Base-by-base conservation (phyloP, 2,113 vertebrate species). In the Myotis yumanensis region DNA sequence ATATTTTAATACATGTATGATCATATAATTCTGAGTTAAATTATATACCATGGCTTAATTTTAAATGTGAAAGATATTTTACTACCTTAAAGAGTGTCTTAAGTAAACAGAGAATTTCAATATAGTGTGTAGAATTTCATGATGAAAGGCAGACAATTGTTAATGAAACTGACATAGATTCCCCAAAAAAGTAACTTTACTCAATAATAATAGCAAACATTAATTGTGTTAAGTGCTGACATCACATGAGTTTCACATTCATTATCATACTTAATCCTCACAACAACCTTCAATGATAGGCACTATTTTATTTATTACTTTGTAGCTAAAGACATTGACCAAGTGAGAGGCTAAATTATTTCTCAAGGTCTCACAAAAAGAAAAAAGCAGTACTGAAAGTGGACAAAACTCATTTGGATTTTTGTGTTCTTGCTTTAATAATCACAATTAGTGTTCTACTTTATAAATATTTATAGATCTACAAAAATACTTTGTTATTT, bases 391-490 rank as follows among this genome's bases (percentile, higher is more conserved):
- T 37, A 48, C 12, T 90, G n/a, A 46, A 68, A 46, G 1, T 43
- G 4, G 20, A 12, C 17, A 32, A 72, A 35, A 20, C 4, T 22
- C 69, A 91, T 54, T 75, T 57, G 43, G 15, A 54, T 57, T 91
- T 83, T 89, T 79, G n/a, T 68, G 17, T 30, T 84, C 25, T 72
- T 80, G 0, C 12, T 88, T 1, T 52, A 84, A 75, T 46, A 12
- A 80, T 35, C 5, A 90, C 57, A 88, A 32, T 87, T 93, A 59
- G 1, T 12, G 22, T 68, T 20, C 40, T 46, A 43, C 6, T 76
- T 81, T 93, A 48, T 37, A 79, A 92, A 94, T 77, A 66, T 73
- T 72, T 84, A 62, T 11, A 57, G 23, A 71, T 87, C n/a, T 81
- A 32, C 43, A 46, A 89, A 52, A 52, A 17, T 30, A 15, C 16